Evolutionary conservation across 2,797 vertebrate species (phyloP), one percentile per base, ranked within the genome.

Genomic region (Oceanodroma leucorhoa): DNA sequence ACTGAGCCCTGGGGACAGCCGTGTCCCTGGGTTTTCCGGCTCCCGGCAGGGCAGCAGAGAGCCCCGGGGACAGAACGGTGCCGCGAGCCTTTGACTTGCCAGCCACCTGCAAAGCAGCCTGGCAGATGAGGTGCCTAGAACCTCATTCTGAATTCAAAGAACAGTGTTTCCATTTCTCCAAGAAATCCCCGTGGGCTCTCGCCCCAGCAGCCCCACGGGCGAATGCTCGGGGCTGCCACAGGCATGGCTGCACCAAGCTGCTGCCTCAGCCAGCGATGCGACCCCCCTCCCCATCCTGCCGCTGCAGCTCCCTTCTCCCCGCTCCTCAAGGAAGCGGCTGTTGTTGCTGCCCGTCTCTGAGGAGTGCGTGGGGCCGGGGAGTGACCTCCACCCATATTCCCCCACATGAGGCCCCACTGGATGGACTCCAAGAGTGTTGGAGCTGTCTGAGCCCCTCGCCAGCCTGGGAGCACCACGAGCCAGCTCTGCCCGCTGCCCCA

Each of bases 221-320:
- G 8, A 17, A 26, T 34, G 30, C 43, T 76, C 11, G 3, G 40
- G 43, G 43, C 53, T 79, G 32, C 57, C 13, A 4, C 0, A 0
- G 32, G 50, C 40, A 80, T 2, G 3, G 46, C 23, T 38, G 51
- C 32, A n/a, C 23, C 45, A 53, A 14, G 60, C 36, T 83, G 50
- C 70, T 73, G 41, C 76, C 64, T 72, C 14, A 11, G 71, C 50
- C 16, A 24, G 38, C 1, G 0, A 2, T 22, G 29, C 7, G 7
- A 36, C 8, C 8, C 22, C 54, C 13, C 34, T 62, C 32, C 45
- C 24, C 0, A 0, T 14, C 40, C 32, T 0, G 0, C n/a, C 26
- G 9, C 55, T n/a, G 30, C 36, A 80, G 27, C 13, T 87, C 32
- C 8, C 8, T 14, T 78, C 55, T 66, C n/a, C 30, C 18, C 0